Evolutionary conservation across 2,797 vertebrate genomes (phyloP).

Genomic region (Darevskia mixta): DNA sequence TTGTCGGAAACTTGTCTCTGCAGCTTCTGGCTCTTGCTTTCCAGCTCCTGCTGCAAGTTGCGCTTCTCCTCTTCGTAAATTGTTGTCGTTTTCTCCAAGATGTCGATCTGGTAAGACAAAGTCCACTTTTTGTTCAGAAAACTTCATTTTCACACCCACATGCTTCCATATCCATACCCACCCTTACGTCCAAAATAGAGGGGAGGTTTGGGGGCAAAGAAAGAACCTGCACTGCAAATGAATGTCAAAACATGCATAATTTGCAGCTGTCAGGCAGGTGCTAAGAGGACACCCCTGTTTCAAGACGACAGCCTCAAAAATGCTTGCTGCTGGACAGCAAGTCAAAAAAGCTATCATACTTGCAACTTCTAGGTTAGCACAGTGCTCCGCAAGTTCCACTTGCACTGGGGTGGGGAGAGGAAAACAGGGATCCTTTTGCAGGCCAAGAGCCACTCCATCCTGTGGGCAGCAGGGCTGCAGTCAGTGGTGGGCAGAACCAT

Average conservation of each 20-base stretch:
- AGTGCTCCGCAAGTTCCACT: too few relatives aligned
- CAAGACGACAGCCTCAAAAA: background rate
- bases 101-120: constrained; percentile 84
- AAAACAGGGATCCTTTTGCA: too few relatives aligned
- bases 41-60: constrained; percentile 89
- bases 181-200: too few relatives aligned
- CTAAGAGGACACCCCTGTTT: background rate
- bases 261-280: too few relatives aligned
- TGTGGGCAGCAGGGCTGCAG: too few relatives aligned
- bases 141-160: background rate
- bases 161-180: background rate
- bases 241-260: background rate
- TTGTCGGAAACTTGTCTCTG: constrained; percentile 89
- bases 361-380: background rate
- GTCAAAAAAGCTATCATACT: background rate
- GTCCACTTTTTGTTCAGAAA: background rate
- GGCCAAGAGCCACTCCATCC: too few relatives aligned
- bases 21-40: constrained; percentile 86
- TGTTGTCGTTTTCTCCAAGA: constrained; percentile 92
- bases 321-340: background rate
- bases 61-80: constrained; percentile 96
- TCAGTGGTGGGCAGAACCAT: too few relatives aligned
- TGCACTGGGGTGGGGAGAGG: background rate
- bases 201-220: background rate
- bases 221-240: too few relatives aligned